Evolutionary conservation across 2,113 vertebrate genomes (phyloP).

Genomic region (Equus przewalskii): DNA sequence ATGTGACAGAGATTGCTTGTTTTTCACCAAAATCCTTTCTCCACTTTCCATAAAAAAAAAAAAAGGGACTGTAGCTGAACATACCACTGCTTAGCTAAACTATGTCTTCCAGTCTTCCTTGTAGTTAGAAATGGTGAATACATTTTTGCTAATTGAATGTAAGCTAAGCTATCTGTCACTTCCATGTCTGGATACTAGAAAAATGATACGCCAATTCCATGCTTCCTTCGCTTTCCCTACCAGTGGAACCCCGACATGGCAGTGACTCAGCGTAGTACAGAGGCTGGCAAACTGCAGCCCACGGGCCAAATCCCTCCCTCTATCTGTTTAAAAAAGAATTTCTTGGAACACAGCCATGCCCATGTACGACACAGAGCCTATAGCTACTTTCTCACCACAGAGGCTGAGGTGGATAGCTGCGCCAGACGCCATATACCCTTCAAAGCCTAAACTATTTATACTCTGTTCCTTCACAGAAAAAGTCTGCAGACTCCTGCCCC

Average conservation of each 20-base stretch:
- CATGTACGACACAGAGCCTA: background rate
- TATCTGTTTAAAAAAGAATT: background rate
- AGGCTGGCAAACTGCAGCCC: background rate
- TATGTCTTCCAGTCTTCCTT: background rate
- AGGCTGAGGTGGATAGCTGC: background rate
- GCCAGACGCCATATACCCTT: background rate
- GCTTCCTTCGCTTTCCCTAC: background rate
- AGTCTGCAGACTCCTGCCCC: background rate
- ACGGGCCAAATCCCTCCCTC: background rate
- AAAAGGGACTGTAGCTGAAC: background rate
- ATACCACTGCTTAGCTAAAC: background rate
- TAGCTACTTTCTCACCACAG: background rate
- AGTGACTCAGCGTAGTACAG: background rate
- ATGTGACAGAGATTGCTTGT: background rate
- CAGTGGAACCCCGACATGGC: background rate
- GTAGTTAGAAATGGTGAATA: background rate
- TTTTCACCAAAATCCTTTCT: background rate
- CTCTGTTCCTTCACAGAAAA: background rate
- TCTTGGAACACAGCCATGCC: background rate
- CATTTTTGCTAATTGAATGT: background rate
- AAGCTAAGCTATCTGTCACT: background rate
- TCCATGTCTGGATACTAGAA: background rate
- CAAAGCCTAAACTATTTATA: background rate
- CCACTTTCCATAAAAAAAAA: background rate
- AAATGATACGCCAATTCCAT: background rate